A percentile compares a stretch with the other conserved stretches of the same genome.
Conservation (phyloP, 2,797 vertebrate species). For the Limnodromus scolopaceus region DNA sequence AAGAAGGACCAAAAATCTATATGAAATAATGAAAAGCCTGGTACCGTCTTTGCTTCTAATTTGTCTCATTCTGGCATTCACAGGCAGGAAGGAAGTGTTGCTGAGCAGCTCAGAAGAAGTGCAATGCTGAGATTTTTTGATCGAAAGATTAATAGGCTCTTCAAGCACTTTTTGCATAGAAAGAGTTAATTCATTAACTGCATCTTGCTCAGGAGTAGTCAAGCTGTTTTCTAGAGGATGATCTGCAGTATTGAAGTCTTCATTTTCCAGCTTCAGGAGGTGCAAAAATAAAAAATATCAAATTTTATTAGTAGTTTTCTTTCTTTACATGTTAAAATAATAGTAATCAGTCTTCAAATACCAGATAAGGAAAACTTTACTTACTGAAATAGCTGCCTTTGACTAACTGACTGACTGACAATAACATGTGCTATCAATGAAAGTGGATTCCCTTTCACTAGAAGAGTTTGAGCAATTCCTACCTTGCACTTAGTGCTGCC, state of each 20-base stretch:
- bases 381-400: neutral
- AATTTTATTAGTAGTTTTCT: neutral
- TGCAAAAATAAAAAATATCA: neutral
- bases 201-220: conserved; percentile 11
- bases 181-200: conserved; percentile 69
- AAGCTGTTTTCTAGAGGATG: conserved; percentile 56
- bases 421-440: neutral
- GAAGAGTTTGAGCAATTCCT: neutral
- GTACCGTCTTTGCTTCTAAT: conserved; percentile 73
- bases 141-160: conserved; percentile 84
- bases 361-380: neutral
- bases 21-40: neutral
- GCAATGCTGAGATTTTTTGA: conserved; percentile 72
- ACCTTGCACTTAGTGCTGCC: conserved; percentile 78
- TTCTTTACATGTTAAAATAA: neutral
- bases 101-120: conserved; percentile 24
- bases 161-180: conserved; percentile 77
- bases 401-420: neutral
- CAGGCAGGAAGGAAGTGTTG: conserved; percentile 14
- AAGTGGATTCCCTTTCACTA: neutral
- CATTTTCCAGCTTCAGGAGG: conserved; percentile 72
- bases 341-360: neutral
- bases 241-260: conserved; percentile 61
- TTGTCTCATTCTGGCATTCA: conserved; percentile 52
- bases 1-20: neutral